Percentiles rank a stretch among this genome's conserved stretches.
These are phyloP conservation scores for Poecilobothrus nobilitatus DNA, from an alignment of 2,888 invertebrate genomes.

Conservation along the genomic window DNA sequence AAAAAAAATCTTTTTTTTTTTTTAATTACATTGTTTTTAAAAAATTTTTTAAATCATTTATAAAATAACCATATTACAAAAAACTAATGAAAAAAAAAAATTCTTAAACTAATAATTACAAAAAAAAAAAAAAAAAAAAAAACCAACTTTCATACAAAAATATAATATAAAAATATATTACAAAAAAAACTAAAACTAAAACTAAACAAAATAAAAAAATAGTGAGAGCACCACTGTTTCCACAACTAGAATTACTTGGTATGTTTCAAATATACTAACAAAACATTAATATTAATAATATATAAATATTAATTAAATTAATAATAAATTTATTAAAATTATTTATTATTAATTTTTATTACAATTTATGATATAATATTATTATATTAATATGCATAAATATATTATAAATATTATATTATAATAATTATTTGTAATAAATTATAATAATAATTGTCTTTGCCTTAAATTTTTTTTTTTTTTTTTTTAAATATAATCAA, in stretches of 20 bases:
- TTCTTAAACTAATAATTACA: background rate
- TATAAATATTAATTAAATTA: slow-evolving; percentile 10
- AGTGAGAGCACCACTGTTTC: slow-evolving; percentile 56
- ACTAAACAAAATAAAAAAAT: too few species aligned
- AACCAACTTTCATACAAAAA: background rate
- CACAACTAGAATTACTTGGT: slow-evolving; percentile 54
- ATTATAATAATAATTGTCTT: too few species aligned
- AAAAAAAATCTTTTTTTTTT: background rate
- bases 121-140: background rate
- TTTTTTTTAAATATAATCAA: too few species aligned
- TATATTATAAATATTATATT: background rate
- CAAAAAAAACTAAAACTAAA: too few species aligned
- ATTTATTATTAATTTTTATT: too few species aligned
- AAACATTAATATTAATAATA: slow-evolving; percentile 1
- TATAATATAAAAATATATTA: slow-evolving; percentile 13
- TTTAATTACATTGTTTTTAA: background rate
- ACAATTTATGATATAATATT: too few species aligned
- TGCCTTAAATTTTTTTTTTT: too few species aligned
- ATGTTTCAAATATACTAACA: slow-evolving; percentile 40
- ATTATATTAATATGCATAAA: too few species aligned
- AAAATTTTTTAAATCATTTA: background rate
- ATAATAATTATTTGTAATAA: background rate
- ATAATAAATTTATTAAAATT: too few species aligned
- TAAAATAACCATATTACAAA: background rate
- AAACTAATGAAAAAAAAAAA: background rate